phyloP scores from a whole-genome alignment of 2,888 invertebrate species.

The Ischnus inquisitorius region DNA sequence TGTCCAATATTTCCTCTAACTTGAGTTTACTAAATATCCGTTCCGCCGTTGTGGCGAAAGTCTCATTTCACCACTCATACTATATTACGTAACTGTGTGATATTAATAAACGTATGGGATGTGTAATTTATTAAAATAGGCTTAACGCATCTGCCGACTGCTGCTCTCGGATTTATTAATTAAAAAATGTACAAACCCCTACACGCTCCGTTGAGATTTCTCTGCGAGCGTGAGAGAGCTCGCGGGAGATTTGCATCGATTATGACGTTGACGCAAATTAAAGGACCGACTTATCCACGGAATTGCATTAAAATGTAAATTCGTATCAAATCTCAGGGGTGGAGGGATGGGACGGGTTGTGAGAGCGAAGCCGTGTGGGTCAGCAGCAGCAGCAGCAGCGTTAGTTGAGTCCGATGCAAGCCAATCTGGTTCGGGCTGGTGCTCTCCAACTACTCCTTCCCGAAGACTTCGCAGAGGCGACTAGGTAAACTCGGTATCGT shows the following conservation, averaged over 20 bases:
- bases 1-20: neutral
- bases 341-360: slow-evolving; percentile 15
- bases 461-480: slow-evolving; percentile 38
- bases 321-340: slow-evolving; percentile 75
- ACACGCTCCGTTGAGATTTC: slow-evolving; percentile 31
- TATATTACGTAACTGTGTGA: slow-evolving; percentile 3
- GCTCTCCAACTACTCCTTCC: slow-evolving; percentile 47
- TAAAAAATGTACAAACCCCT: slow-evolving; percentile 72
- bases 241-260: slow-evolving; percentile 80
- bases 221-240: slow-evolving; percentile 33
- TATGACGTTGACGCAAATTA: slow-evolving; percentile 80
- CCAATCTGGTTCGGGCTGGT: slow-evolving; percentile 67
- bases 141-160: slow-evolving; percentile 64
- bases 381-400: slow-evolving; percentile 38
- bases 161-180: slow-evolving; percentile 74
- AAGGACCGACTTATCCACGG: slow-evolving; percentile 79
- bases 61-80: slow-evolving; percentile 6
- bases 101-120: slow-evolving; percentile 61
- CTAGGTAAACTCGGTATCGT: slow-evolving; percentile 19
- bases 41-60: neutral
- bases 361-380: slow-evolving; percentile 40
- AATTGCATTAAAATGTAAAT: slow-evolving; percentile 82
- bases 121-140: slow-evolving; percentile 80
- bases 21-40: neutral
- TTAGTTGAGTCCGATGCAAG: slow-evolving; percentile 61